These are phyloP conservation scores for Eupithecia subfuscata DNA, from an alignment of 2,888 invertebrate species.

Conservation along the genomic window DNA sequence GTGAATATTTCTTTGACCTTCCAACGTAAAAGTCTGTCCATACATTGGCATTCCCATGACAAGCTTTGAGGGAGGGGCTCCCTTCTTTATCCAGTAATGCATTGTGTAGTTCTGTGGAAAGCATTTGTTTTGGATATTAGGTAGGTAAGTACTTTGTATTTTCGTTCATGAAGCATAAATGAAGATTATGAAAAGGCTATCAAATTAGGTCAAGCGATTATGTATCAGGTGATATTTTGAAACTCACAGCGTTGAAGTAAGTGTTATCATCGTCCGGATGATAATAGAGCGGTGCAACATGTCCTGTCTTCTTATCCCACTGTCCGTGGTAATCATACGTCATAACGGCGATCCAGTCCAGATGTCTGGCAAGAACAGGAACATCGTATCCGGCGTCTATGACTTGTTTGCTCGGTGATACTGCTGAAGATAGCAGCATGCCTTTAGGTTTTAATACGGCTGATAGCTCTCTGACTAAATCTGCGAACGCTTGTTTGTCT, in stretches of 20 bases:
- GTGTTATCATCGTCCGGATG: slow-evolving; percentile 92
- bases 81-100: slow-evolving; percentile 94
- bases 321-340: slow-evolving; percentile 96
- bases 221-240: slow-evolving; percentile 22
- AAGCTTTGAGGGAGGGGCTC: slow-evolving; percentile 91
- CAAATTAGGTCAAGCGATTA: not conserved
- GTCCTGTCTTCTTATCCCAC: slow-evolving; percentile 96
- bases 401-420: slow-evolving; percentile 94
- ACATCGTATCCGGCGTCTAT: slow-evolving; percentile 95
- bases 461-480: slow-evolving; percentile 88
- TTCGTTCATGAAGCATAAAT: not conserved
- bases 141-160: not conserved
- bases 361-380: slow-evolving; percentile 87
- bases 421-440: slow-evolving; percentile 91
- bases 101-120: slow-evolving; percentile 90
- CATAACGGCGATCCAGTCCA: slow-evolving; percentile 97
- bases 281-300: slow-evolving; percentile 92
- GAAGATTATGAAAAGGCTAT: not conserved
- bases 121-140: not conserved
- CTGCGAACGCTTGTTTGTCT: slow-evolving; percentile 92
- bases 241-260: slow-evolving; percentile 91
- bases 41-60: slow-evolving; percentile 96
- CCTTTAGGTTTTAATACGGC: slow-evolving; percentile 87
- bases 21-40: slow-evolving; percentile 91
- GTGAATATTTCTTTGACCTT: slow-evolving; percentile 41